Percentiles rank a stretch among this genome's conserved stretches.
Evolutionary conservation across 2,888 invertebrate genomes (phyloP).

Genomic region (Epirrhoe alternata): DNA sequence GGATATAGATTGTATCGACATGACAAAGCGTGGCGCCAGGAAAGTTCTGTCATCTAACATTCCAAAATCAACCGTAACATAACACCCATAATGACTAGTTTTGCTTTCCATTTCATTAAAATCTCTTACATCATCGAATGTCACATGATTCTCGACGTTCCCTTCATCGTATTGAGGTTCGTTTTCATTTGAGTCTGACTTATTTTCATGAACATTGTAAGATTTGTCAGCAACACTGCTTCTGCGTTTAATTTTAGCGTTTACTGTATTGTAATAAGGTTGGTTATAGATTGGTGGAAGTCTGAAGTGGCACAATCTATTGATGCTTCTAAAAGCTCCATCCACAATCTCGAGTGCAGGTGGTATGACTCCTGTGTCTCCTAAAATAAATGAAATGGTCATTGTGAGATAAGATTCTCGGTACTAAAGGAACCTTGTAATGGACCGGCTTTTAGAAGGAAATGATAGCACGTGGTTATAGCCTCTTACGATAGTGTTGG

Average conservation of each 20-base stretch:
- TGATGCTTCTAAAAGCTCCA: conserved; percentile 78
- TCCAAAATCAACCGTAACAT: conserved; percentile 47
- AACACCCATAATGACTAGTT: conserved; percentile 27
- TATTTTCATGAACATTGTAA: conserved; percentile 59
- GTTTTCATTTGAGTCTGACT: conserved; percentile 44
- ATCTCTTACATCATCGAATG: conserved; percentile 44
- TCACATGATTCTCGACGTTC: conserved; percentile 50
- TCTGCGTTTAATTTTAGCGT: conserved; percentile 39
- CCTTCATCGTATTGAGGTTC: conserved; percentile 43
- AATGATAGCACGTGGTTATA: conserved; percentile 47
- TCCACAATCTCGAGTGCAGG: conserved; percentile 78
- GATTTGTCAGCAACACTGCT: conserved; percentile 67
- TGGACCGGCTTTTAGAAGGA: conserved; percentile 51
- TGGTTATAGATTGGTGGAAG: conserved; percentile 44
- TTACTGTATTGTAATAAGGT: conserved; percentile 38
- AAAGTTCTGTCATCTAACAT: conserved; percentile 46
- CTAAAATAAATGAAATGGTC: conserved; percentile 82
- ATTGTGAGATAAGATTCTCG: conserved; percentile 73
- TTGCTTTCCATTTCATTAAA: conserved; percentile 36
- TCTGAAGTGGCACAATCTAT: conserved; percentile 75
- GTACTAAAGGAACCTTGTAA: conserved; percentile 53
- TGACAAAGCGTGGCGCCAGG: conserved; percentile 84
- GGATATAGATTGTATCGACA: conserved; percentile 83
- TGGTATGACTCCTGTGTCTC: conserved; percentile 81
- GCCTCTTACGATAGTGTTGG: conserved; percentile 23